A percentile compares a stretch with the other conserved stretches of the same genome.
phyloP scores from a whole-genome alignment of 2,888 invertebrate species.

The Julus scandinavius region DNA sequence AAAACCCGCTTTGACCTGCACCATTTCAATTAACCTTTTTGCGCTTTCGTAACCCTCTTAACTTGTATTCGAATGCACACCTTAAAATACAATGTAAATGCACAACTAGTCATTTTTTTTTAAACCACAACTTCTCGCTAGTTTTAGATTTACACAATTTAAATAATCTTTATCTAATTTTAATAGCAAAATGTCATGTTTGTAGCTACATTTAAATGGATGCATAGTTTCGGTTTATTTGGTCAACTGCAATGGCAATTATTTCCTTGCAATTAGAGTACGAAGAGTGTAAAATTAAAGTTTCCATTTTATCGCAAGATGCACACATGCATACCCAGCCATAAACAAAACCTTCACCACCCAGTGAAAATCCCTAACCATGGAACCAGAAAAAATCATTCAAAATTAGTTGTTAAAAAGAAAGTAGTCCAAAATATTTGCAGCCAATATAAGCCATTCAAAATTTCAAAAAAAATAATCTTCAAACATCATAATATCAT shows the following conservation, averaged over 20 bases:
- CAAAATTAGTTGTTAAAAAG: neutral
- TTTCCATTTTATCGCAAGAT: neutral
- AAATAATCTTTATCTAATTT: neutral
- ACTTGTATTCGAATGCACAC: too few species aligned
- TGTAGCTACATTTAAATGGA: neutral
- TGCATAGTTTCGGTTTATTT: neutral
- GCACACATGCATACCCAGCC: neutral
- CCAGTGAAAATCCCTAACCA: neutral
- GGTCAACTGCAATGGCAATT: neutral
- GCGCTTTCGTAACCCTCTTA: neutral
- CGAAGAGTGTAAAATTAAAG: neutral
- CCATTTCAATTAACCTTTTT: neutral
- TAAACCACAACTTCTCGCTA: neutral
- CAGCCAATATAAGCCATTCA: neutral
- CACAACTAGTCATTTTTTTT: neutral
- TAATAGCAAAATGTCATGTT: neutral
- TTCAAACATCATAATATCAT: neutral
- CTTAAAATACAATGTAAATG: too few species aligned
- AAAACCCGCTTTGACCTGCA: neutral
- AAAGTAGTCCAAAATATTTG: neutral
- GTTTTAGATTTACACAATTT: neutral
- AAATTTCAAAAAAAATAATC: neutral
- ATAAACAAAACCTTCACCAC: neutral
- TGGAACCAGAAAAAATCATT: neutral
- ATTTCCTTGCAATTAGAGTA: neutral